These are phyloP conservation scores for Hydrophis major DNA, from an alignment of 2,797 vertebrate genomes.

Conservation along the genomic window DNA sequence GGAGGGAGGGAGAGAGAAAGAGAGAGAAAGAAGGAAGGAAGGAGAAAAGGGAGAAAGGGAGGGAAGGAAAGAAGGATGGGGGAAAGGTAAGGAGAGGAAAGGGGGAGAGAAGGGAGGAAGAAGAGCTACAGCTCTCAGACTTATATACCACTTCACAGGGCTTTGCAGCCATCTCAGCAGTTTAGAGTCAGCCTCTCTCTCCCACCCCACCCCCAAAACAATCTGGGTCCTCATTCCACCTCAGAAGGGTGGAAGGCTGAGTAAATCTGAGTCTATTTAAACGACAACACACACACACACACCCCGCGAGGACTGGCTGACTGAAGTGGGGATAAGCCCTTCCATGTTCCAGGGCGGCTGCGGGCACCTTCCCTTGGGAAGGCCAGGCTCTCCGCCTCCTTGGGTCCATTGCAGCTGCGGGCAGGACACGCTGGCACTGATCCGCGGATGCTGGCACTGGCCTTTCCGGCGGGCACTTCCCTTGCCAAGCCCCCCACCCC, in stretches of 20 bases:
- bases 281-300: neutral
- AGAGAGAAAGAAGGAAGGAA: too few species aligned
- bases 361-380: too few species aligned
- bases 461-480: neutral
- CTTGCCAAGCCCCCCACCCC: neutral
- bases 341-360: neutral
- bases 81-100: too few species aligned
- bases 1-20: too few species aligned
- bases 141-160: too few species aligned
- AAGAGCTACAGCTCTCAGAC: too few species aligned
- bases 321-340: neutral
- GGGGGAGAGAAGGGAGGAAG: too few species aligned
- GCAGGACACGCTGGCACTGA: neutral
- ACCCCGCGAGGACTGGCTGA: neutral
- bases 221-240: too few species aligned
- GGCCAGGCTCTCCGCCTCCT: neutral
- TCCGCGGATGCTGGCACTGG: neutral
- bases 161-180: too few species aligned
- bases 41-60: too few species aligned
- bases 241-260: neutral
- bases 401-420: neutral
- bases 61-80: too few species aligned
- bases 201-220: neutral
- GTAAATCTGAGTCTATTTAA: neutral
- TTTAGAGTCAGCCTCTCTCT: too few species aligned